phyloP scores from a whole-genome alignment of 2,113 vertebrate genomes.

The Atrichornis clamosus region DNA sequence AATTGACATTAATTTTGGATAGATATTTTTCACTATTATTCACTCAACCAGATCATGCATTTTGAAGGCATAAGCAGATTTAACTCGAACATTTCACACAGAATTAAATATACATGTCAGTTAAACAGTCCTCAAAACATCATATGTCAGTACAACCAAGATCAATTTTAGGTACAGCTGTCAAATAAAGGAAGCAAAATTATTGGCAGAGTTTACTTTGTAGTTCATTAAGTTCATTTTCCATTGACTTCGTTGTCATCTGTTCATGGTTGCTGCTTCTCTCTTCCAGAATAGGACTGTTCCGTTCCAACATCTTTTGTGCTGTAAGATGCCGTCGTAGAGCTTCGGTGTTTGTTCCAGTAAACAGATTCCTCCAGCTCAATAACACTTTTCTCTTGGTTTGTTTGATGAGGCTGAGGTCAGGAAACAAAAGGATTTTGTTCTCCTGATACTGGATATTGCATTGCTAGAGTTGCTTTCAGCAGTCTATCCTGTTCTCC shows the following conservation, averaged over 20 bases:
- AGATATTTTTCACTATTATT: background rate
- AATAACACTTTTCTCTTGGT: slow-evolving; percentile 42
- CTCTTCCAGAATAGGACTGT: background rate
- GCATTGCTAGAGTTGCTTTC: background rate
- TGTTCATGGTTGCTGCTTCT: background rate
- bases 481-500: background rate
- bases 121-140: background rate
- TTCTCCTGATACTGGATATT: slow-evolving; percentile 42
- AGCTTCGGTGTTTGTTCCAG: slow-evolving; percentile 7
- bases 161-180: background rate
- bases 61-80: background rate
- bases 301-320: background rate
- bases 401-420: slow-evolving; percentile 27
- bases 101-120: background rate
- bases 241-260: background rate
- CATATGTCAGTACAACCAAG: background rate
- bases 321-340: background rate
- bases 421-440: slow-evolving; percentile 31
- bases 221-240: background rate
- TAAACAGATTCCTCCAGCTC: slow-evolving; percentile 50
- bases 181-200: slow-evolving; percentile 10
- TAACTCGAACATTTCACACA: background rate
- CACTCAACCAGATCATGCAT: background rate
- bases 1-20: background rate
- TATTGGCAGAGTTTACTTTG: slow-evolving; percentile 13